Evolutionary conservation across 2,113 vertebrate species (phyloP), one percentile per base, ranked within the genome.

Genomic region (Epinephelus cyanopodus): DNA sequence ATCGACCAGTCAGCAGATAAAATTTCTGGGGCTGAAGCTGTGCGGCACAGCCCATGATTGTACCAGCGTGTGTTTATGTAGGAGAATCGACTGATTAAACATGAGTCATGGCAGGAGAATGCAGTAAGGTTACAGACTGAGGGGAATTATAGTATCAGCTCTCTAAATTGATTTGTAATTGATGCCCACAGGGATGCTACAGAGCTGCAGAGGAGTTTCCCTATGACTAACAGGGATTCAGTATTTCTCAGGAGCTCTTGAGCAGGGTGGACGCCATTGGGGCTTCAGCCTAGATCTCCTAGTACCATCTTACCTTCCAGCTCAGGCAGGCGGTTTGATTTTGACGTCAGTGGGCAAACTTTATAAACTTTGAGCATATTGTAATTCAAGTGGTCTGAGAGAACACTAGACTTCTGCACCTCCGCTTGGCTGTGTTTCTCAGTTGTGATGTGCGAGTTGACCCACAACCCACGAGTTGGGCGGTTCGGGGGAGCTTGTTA

Each of bases 71-170:
- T 73, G 63, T 71, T 70, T 69, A 42, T 58, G 69, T 52, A 18
- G 21, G 27, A 70, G 39, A 85, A 52, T 29, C 60, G 37, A 45
- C 69, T 68, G 47, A 76, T 80, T 63, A 80, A 57, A 72, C 45
- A 58, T 74, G 68, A 84, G 14, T 84, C 45, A 63, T 23, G 45
- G 9, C 3, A 2, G 65, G 21, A 58, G 62, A 37, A 48, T 39
- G n/a, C 13, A 63, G 56, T 6, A 5, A 14, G 42, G n/a, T 60
- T 58, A 67, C 14, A 39, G 52, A 23, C n/a, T 11, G 25, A 18
- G 15, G 61, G 47, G 15, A 66, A 48, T 74, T 67, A 53, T 50
- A 27, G 17, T n/a, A n/a, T 68, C 62, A 65, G 4, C 39, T 29
- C 39, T 77, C 21, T 52, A 25, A 66, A 11, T 61, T 23, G 6